phyloP scores from a whole-genome alignment of 2,113 vertebrate species.

The Panurus biarmicus region DNA sequence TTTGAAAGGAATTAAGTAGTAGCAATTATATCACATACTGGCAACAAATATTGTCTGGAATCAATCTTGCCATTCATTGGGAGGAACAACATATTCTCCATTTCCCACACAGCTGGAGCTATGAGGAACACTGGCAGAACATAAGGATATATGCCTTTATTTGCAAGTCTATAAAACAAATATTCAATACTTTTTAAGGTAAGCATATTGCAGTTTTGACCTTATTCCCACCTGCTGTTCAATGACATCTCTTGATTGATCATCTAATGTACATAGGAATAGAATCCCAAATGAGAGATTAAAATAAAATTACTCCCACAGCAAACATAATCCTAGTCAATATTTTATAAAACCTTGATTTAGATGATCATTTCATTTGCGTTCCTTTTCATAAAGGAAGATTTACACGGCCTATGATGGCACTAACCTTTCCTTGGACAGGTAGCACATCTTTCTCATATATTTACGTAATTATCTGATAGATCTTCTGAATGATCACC shows the following conservation, averaged over 20 bases:
- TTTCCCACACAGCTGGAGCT: not conserved
- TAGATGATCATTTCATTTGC: conserved; percentile 54
- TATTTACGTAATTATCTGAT: conserved; percentile 64
- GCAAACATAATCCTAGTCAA: conserved; percentile 58
- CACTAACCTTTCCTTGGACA: conserved; percentile 57
- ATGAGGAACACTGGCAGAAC: not conserved
- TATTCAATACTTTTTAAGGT: conserved; percentile 32
- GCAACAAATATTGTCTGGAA: not conserved
- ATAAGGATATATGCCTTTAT: conserved; percentile 2
- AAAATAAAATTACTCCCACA: conserved; percentile 67
- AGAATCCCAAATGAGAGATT: conserved; percentile 64
- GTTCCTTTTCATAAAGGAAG: conserved; percentile 68
- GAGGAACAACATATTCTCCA: not conserved
- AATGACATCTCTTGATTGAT: conserved; percentile 54
- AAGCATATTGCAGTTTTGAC: conserved; percentile 61
- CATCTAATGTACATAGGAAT: conserved; percentile 38
- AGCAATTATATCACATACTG: not conserved
- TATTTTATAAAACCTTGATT: conserved; percentile 66
- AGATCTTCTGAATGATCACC: conserved; percentile 34
- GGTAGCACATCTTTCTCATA: conserved; percentile 50
- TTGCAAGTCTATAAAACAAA: conserved; percentile 54
- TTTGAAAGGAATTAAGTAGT: not conserved
- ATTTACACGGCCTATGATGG: conserved; percentile 52
- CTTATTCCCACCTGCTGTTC: conserved; percentile 52
- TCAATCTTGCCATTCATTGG: not conserved